Percentiles rank a stretch among this genome's conserved stretches.
Conservation (phyloP, 2,797 vertebrate genomes). For the Mormyrops attenuatus region DNA sequence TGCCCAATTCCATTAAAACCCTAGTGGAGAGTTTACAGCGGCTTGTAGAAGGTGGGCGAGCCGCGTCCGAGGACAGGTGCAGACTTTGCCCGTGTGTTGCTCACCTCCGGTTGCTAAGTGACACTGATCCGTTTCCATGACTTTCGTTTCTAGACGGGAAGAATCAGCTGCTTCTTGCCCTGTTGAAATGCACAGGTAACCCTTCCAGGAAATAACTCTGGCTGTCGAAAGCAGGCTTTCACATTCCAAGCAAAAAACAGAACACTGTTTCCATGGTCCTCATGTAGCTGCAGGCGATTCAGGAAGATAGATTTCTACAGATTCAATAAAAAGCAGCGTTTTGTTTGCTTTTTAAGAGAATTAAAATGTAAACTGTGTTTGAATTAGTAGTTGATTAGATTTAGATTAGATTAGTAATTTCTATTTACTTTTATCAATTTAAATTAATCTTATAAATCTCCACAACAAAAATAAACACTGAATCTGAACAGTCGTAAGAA, state of each 20-base stretch:
- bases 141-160: constrained; percentile 74
- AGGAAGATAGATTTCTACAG: background rate
- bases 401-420: background rate
- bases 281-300: background rate
- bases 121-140: background rate
- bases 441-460: background rate
- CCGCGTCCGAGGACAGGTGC: background rate
- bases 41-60: constrained; percentile 82
- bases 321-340: background rate
- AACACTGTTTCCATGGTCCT: background rate
- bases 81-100: constrained; percentile 26
- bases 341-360: background rate
- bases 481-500: background rate
- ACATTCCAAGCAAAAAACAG: background rate
- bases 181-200: constrained; percentile 93
- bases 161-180: constrained; percentile 90
- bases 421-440: background rate
- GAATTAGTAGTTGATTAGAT: background rate
- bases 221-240: background rate
- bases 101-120: background rate
- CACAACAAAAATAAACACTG: background rate
- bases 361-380: background rate
- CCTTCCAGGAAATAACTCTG: constrained; percentile 14
- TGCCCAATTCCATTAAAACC: constrained; percentile 90
- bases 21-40: constrained; percentile 89